These are phyloP conservation scores for Drosophila subsilvestris DNA, from an alignment of 2,888 invertebrate genomes.

Conservation along the genomic window DNA sequence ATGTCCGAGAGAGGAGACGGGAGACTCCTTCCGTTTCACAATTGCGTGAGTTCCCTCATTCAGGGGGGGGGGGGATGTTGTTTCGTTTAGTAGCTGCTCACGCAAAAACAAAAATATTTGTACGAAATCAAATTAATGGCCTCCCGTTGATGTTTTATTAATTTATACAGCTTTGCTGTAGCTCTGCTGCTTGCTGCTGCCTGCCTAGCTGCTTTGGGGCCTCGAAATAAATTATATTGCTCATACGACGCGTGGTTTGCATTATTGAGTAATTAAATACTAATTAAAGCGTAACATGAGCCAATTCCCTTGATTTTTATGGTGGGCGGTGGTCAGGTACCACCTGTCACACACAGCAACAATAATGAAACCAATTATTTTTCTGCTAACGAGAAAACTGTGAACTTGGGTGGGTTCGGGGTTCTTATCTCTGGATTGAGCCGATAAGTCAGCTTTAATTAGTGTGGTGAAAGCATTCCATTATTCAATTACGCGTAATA, in stretches of 20 bases:
- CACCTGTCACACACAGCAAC: too few relatives aligned
- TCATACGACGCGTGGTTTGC: conserved; percentile 68
- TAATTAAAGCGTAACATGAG: conserved; percentile 76
- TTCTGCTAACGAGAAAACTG: conserved; percentile 27
- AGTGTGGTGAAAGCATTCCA: conserved; percentile 4
- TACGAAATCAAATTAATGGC: conserved; percentile 76
- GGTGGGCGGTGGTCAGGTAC: conserved; percentile 1
- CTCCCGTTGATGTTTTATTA: conserved; percentile 75
- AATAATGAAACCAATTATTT: conserved; percentile 14
- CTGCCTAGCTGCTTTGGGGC: not conserved
- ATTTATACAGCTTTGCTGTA: conserved; percentile 64
- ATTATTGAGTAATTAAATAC: conserved; percentile 78
- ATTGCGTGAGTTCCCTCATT: conserved; percentile 48
- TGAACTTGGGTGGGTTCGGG: conserved; percentile 19
- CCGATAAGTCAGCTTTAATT: conserved; percentile 29
- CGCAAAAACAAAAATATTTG: conserved; percentile 68
- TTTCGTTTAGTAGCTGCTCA: conserved; percentile 43
- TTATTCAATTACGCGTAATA: conserved; percentile 3
- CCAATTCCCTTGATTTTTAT: conserved; percentile 56
- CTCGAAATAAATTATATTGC: conserved; percentile 65
- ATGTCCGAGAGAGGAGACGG: conserved; percentile 43
- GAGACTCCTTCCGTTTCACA: conserved; percentile 22
- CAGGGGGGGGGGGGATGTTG: conserved; percentile 4
- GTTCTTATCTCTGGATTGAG: conserved; percentile 31
- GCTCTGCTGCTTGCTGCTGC: not conserved